Base-by-base conservation (phyloP, 2,888 invertebrate genomes). In the Rhogogaster chlorosoma region DNA sequence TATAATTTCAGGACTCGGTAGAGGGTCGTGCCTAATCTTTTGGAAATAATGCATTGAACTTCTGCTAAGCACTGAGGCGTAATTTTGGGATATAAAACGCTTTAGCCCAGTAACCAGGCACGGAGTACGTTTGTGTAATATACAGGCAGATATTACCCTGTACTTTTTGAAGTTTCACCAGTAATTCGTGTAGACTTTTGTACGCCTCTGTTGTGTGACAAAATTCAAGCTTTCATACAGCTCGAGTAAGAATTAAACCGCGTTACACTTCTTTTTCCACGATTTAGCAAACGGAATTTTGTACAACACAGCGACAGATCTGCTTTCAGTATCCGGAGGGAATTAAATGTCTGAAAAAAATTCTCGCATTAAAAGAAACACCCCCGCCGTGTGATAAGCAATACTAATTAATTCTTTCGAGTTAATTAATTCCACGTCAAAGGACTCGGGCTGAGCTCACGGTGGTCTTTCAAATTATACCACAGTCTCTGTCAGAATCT, bases 1-100 rank as follows among this genome's bases (percentile, higher is more conserved):
- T 80, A 80, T 80, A 80, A 80, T 61, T 80, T 15, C 36, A 18
- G 26, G 80, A 29, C 36, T 29, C 49, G 49, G 49, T 15, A 49
- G 36, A 57, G 36, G 80, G 80, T 57, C 38, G 80, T 61, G 80
- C 80, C 80, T 80, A 80, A 80, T 80, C 80, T 80, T 80, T 61
- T 61, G 80, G 80, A 80, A 80, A 80, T 57, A 80, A 80, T 38
- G 80, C 57, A 80, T 80, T 80, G 80, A 80, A 80, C 80, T 61
- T 80, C 80, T 61, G 80, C 49, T 80, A 80, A 80, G 80, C 80
- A 80, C 78, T 61, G 78, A 80, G 61, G 38, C 38, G 78, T 80
- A 80, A 80, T 80, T 80, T 80, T 61, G 15, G 78, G 80, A 57
- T 80, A 57, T 38, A 57, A 22, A 80, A 80, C n/a, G 61, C 36